phyloP scores from a whole-genome alignment of 2,888 invertebrate genomes.

The Malacosoma neustria region DNA sequence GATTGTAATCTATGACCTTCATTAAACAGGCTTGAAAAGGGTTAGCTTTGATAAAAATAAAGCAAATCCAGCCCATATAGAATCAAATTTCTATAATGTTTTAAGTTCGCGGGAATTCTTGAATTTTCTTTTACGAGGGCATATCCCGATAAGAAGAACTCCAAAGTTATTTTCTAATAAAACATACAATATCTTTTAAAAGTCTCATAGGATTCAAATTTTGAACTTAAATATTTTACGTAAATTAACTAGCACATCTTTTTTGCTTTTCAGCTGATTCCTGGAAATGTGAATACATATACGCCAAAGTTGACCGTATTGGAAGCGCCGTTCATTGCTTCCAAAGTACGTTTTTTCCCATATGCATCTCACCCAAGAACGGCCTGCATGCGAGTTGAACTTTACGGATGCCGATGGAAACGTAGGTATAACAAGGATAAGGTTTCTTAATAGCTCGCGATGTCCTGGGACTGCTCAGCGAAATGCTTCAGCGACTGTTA shows the following conservation, averaged over 20 bases:
- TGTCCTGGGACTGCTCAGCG: conserved; percentile 43
- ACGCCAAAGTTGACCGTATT: conserved; percentile 80
- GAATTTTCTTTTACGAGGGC: background rate
- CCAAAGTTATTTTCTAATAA: background rate
- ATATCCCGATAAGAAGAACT: background rate
- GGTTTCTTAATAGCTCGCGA: conserved; percentile 33
- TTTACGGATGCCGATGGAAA: conserved; percentile 86
- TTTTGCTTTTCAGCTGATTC: conserved; percentile 76
- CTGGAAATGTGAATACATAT: conserved; percentile 86
- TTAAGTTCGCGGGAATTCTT: background rate
- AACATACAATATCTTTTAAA: background rate
- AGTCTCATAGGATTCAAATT: background rate
- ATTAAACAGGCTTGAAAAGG: too few species aligned
- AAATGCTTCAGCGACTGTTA: conserved; percentile 22
- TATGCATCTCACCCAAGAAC: conserved; percentile 89
- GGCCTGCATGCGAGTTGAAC: conserved; percentile 93
- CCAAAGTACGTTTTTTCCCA: conserved; percentile 90
- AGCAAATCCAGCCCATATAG: background rate
- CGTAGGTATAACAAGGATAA: conserved; percentile 50
- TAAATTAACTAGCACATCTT: background rate
- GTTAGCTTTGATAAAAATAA: too few species aligned
- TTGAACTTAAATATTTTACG: background rate
- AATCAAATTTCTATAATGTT: too few species aligned
- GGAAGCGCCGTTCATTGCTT: conserved; percentile 90
- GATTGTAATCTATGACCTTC: too few species aligned